A percentile compares a stretch with the other conserved stretches of the same genome.
These are phyloP conservation scores for Perccottus glenii DNA, from an alignment of 2,113 vertebrate species.

Conservation along the genomic window DNA sequence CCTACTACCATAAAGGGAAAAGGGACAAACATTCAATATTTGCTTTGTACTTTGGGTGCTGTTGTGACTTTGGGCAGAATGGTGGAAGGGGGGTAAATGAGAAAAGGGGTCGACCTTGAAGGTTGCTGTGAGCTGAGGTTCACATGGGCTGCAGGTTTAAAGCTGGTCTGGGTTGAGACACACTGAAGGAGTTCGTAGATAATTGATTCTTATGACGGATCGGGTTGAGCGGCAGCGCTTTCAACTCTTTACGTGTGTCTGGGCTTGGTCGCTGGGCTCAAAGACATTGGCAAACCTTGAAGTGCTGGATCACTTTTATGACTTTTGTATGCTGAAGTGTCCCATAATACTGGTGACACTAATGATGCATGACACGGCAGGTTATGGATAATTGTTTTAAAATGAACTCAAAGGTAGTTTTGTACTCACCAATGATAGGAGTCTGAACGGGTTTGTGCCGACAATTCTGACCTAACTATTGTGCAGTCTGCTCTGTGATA, in stretches of 20 bases:
- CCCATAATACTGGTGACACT: neutral
- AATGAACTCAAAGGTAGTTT: neutral
- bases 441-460: no score
- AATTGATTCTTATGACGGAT: constrained; percentile 25
- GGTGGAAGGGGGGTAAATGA: constrained; percentile 35
- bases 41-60: constrained; percentile 65
- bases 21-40: constrained; percentile 80
- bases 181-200: constrained; percentile 7
- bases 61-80: constrained; percentile 69
- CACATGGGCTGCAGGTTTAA: constrained; percentile 30
- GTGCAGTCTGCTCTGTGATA: no score
- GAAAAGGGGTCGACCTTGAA: constrained; percentile 54
- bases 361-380: neutral
- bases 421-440: neutral
- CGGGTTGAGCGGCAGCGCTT: constrained; percentile 33
- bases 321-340: neutral
- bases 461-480: no score
- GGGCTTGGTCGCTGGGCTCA: constrained; percentile 7
- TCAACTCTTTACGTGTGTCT: constrained; percentile 4
- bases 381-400: no score
- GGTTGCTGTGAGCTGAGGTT: constrained; percentile 36
- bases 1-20: constrained; percentile 74
- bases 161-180: constrained; percentile 17
- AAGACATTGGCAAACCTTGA: neutral
- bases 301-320: neutral